phyloP scores from a whole-genome alignment of 2,113 vertebrate species.

The Thymallus thymallus region DNA sequence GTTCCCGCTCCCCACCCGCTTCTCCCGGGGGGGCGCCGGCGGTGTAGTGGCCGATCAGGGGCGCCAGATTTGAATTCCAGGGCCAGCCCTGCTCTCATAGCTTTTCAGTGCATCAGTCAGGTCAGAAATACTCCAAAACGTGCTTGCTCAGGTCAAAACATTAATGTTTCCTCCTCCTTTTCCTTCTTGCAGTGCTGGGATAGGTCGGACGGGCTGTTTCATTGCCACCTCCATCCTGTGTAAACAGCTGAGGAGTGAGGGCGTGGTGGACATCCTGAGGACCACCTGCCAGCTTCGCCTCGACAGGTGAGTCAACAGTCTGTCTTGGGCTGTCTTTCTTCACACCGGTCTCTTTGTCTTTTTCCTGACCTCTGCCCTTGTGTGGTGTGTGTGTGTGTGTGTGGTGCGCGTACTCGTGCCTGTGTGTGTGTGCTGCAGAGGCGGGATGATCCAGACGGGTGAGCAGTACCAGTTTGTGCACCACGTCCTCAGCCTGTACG shows the following conservation, averaged over 20 bases:
- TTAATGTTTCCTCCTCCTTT: neutral
- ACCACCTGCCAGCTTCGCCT: conserved; percentile 94
- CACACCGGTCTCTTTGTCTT: neutral
- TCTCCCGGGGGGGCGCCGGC: too few species aligned
- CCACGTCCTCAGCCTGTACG: conserved; percentile 96
- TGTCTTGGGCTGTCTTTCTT: neutral
- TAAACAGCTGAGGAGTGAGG: conserved; percentile 91
- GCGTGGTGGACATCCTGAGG: conserved; percentile 90
- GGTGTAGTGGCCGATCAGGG: too few species aligned
- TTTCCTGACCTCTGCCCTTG: too few species aligned
- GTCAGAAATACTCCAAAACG: too few species aligned
- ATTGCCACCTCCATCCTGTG: conserved; percentile 97
- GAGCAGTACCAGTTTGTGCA: conserved; percentile 99
- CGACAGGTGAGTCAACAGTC: conserved; percentile 83
- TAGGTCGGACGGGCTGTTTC: conserved; percentile 97
- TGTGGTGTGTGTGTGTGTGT: too few species aligned
- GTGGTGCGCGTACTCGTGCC: neutral
- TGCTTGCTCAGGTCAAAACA: too few species aligned
- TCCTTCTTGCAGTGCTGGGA: conserved; percentile 83
- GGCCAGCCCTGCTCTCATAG: too few species aligned
- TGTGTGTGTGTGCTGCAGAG: conserved; percentile 72
- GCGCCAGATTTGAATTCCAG: too few species aligned
- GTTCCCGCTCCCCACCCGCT: too few species aligned
- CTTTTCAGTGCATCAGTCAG: too few species aligned
- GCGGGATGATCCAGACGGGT: conserved; percentile 97